Conservation (phyloP, 1,140 invertebrate genomes). For the Adelges cooleyi region DNA sequence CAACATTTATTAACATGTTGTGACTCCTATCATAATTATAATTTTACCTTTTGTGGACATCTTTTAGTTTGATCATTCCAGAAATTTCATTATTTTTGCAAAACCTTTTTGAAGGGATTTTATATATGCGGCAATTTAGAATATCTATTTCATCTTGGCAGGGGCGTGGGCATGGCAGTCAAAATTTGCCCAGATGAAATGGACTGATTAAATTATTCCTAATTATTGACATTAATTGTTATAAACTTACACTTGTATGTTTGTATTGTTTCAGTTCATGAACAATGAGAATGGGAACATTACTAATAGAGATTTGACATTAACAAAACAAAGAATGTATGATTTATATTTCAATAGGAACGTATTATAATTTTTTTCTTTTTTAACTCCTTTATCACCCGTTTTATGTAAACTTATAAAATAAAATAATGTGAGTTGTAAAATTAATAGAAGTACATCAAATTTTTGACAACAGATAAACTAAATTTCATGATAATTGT, state of each 20-base stretch:
- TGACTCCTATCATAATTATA: neutral
- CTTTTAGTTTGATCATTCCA: neutral
- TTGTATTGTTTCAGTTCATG: slow-evolving; percentile 23
- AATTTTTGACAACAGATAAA: too few relatives aligned
- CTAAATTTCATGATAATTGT: too few relatives aligned
- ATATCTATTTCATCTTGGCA: slow-evolving; percentile 26
- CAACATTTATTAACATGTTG: neutral
- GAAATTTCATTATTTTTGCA: neutral
- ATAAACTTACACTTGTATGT: neutral
- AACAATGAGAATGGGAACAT: slow-evolving; percentile 4
- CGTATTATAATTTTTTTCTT: too few relatives aligned
- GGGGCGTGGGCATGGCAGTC: slow-evolving; percentile 17
- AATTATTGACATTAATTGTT: neutral
- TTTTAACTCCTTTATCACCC: too few relatives aligned
- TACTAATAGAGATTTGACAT: slow-evolving; percentile 9
- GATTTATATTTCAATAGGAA: slow-evolving; percentile 7
- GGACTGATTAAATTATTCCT: slow-evolving; percentile 1
- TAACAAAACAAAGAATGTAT: slow-evolving; percentile 20
- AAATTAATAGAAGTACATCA: too few relatives aligned
- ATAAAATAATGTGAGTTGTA: too few relatives aligned
- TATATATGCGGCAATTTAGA: neutral
- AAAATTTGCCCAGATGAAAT: slow-evolving; percentile 24
- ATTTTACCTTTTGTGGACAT: neutral
- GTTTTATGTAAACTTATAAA: too few relatives aligned
- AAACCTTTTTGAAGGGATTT: neutral